These are phyloP conservation scores for Cybosia mesomella DNA, from an alignment of 2,888 invertebrate genomes.

Conservation along the genomic window DNA sequence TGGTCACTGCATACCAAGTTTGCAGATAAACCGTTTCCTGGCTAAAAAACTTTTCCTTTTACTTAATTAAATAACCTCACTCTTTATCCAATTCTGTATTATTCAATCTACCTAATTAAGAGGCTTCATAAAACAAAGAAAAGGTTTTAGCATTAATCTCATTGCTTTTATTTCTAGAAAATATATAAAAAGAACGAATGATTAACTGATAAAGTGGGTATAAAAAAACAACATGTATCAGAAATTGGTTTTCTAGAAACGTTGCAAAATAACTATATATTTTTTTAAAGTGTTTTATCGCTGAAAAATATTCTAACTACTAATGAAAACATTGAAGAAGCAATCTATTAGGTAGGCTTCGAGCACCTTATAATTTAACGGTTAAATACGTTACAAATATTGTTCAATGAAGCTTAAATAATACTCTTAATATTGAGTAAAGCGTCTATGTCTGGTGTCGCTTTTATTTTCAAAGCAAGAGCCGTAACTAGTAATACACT, in stretches of 20 bases:
- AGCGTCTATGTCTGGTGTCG: neutral
- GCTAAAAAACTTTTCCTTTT: slow-evolving; percentile 39
- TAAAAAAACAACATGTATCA: neutral
- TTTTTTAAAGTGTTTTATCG: neutral
- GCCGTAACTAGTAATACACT: slow-evolving; percentile 1
- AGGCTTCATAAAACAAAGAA: slow-evolving; percentile 13
- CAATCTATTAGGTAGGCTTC: neutral
- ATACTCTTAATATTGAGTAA: neutral
- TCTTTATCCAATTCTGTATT: slow-evolving; percentile 27
- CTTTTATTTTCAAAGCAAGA: slow-evolving; percentile 2
- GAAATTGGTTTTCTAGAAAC: too few species aligned
- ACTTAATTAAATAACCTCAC: slow-evolving; percentile 28
- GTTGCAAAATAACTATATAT: neutral
- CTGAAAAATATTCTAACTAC: neutral
- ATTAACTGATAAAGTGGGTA: neutral
- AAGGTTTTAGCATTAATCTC: neutral
- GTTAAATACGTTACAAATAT: neutral
- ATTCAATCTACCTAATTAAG: slow-evolving; percentile 27
- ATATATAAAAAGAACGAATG: neutral
- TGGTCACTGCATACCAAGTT: slow-evolving; percentile 29
- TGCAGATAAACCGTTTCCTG: slow-evolving; percentile 23
- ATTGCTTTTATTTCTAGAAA: neutral
- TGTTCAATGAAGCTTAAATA: neutral
- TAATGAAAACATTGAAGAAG: neutral
- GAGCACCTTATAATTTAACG: neutral